A percentile compares a stretch with the other conserved stretches of the same genome.
Conservation (phyloP, 2,888 invertebrate species). For the Archips crataeganus region DNA sequence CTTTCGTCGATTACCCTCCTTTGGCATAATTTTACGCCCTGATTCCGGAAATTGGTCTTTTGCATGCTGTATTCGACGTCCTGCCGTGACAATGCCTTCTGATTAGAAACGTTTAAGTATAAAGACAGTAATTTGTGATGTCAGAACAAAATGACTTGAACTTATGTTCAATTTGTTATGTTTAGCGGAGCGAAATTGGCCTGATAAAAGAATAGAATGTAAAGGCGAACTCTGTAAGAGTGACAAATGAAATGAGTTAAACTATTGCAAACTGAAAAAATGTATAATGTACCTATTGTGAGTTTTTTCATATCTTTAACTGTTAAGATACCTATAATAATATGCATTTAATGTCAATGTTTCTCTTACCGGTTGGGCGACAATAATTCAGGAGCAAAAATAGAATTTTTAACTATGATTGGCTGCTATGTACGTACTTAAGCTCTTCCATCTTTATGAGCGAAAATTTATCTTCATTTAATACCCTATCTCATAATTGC, state of each 20-base stretch:
- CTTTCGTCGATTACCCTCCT: neutral
- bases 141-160: neutral
- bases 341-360: no score
- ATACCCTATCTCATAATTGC: neutral
- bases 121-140: slow-evolving; percentile 6
- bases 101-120: neutral
- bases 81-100: slow-evolving; percentile 5
- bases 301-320: no score
- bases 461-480: neutral
- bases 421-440: neutral
- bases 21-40: slow-evolving; percentile 1
- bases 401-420: neutral
- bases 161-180: neutral
- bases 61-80: slow-evolving; percentile 9
- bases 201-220: neutral
- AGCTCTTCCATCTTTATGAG: neutral
- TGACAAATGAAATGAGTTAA: no score
- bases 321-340: no score
- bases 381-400: neutral
- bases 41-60: slow-evolving; percentile 2
- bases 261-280: no score
- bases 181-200: neutral
- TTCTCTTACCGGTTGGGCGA: neutral
- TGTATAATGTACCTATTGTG: no score
- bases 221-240: no score